Evolutionary conservation across 2,888 invertebrate species (phyloP).

Genomic region (Melipona bicolor): DNA sequence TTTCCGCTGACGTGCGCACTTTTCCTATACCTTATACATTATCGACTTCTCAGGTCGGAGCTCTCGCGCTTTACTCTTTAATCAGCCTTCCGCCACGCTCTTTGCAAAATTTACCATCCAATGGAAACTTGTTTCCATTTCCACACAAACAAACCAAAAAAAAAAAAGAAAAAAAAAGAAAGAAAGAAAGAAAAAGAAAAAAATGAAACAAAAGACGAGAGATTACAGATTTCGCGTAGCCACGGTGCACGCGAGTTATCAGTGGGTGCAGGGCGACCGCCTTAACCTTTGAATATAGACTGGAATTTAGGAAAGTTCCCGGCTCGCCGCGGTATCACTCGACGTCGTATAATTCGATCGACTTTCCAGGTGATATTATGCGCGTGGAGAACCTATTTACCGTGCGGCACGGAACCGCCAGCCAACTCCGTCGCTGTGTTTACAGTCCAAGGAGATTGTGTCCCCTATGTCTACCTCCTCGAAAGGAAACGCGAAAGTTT

Average conservation of each 20-base stretch:
- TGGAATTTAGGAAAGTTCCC: conserved; percentile 1
- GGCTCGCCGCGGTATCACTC: background rate
- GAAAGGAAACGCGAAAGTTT: conserved; percentile 61
- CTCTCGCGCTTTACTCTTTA: background rate
- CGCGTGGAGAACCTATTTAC: conserved; percentile 54
- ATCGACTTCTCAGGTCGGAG: conserved; percentile 1
- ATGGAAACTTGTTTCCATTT: background rate
- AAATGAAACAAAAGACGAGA: too few species aligned
- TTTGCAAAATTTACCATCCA: background rate
- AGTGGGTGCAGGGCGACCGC: too few species aligned
- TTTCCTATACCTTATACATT: conserved; percentile 4
- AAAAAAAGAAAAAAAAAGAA: background rate
- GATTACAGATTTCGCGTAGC: background rate
- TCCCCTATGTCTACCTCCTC: conserved; percentile 51
- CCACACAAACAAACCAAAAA: background rate
- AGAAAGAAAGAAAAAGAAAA: too few species aligned
- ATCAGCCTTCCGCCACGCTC: background rate
- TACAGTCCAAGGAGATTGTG: conserved; percentile 57
- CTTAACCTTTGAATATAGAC: background rate
- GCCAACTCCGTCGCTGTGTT: conserved; percentile 38
- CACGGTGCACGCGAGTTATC: background rate
- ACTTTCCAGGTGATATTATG: conserved; percentile 48
- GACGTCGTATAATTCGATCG: conserved; percentile 45
- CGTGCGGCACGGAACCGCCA: conserved; percentile 18
- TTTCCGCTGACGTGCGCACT: background rate